Conservation (phyloP, 1,140 invertebrate genomes). For the Asbolus verrucosus region DNA sequence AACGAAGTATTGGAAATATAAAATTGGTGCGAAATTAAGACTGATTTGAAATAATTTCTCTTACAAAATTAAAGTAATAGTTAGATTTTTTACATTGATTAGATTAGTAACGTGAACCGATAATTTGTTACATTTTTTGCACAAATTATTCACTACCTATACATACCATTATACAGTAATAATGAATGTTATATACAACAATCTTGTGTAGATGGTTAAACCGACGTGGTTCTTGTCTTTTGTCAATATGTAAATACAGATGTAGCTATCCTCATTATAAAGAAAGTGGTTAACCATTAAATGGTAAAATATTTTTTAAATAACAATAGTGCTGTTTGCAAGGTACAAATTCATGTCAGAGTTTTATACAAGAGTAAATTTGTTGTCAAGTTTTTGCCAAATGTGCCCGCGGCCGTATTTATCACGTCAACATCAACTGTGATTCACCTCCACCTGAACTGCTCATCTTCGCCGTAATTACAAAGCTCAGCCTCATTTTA, state of each 20-base stretch:
- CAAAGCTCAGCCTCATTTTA: constrained; percentile 20
- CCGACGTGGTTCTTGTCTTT: constrained; percentile 45
- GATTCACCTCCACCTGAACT: constrained; percentile 20
- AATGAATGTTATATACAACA: constrained; percentile 43
- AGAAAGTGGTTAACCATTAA: constrained; percentile 53
- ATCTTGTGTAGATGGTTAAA: constrained; percentile 49
- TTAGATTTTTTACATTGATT: constrained; percentile 45
- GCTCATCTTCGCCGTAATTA: constrained; percentile 4
- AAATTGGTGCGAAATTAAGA: constrained; percentile 50
- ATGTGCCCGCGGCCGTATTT: constrained; percentile 43
- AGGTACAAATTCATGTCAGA: constrained; percentile 64
- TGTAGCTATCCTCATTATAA: constrained; percentile 54
- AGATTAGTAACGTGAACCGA: constrained; percentile 27
- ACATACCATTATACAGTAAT: constrained; percentile 47
- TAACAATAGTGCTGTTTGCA: constrained; percentile 63
- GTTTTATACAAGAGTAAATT: constrained; percentile 63
- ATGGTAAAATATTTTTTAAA: constrained; percentile 60
- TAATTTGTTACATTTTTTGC: constrained; percentile 40
- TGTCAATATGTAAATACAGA: constrained; percentile 62
- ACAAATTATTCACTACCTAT: constrained; percentile 42
- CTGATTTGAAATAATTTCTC: constrained; percentile 49
- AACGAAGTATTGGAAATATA: constrained; percentile 33
- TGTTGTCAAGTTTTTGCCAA: constrained; percentile 62
- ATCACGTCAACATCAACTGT: constrained; percentile 27
- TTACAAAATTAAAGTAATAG: constrained; percentile 44